A percentile compares a stretch with the other conserved stretches of the same genome.
phyloP scores from a whole-genome alignment of 2,888 invertebrate genomes.

The Drosophila anceps region DNA sequence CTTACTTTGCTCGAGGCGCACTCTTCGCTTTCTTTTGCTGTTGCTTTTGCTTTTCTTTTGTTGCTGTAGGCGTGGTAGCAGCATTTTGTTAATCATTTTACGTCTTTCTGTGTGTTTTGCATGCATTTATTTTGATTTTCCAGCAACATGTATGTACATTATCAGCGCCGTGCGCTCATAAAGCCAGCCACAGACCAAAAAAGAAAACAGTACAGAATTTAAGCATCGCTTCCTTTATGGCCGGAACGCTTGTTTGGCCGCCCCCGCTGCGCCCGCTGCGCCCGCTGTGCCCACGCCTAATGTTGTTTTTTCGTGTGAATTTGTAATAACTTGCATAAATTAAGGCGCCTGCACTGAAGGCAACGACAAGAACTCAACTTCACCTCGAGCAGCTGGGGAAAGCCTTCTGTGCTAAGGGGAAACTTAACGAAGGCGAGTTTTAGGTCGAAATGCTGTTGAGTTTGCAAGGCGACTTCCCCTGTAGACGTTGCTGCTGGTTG shows the following conservation, averaged over 20 bases:
- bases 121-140: constrained; percentile 58
- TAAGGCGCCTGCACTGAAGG: constrained; percentile 60
- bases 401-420: constrained; percentile 29
- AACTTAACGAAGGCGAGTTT: constrained; percentile 45
- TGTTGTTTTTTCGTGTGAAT: constrained; percentile 80
- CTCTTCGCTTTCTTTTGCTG: neutral
- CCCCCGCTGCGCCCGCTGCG: neutral
- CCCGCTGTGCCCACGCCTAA: constrained; percentile 39
- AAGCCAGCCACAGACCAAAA: constrained; percentile 41
- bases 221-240: constrained; percentile 67
- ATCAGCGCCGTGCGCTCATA: constrained; percentile 41
- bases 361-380: constrained; percentile 44
- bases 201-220: constrained; percentile 35
- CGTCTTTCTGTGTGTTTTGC: constrained; percentile 39
- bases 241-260: constrained; percentile 16
- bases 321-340: constrained; percentile 80
- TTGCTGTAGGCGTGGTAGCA: constrained; percentile 18
- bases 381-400: constrained; percentile 30
- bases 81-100: constrained; percentile 66
- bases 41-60: no score
- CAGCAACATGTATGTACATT: constrained; percentile 28
- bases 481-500: neutral
- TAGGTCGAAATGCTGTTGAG: constrained; percentile 49
- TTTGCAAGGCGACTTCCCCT: neutral
- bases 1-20: constrained; percentile 17